phyloP scores from a whole-genome alignment of 35 echinoderm and acorn worm species.

The Ptychodera flava region DNA sequence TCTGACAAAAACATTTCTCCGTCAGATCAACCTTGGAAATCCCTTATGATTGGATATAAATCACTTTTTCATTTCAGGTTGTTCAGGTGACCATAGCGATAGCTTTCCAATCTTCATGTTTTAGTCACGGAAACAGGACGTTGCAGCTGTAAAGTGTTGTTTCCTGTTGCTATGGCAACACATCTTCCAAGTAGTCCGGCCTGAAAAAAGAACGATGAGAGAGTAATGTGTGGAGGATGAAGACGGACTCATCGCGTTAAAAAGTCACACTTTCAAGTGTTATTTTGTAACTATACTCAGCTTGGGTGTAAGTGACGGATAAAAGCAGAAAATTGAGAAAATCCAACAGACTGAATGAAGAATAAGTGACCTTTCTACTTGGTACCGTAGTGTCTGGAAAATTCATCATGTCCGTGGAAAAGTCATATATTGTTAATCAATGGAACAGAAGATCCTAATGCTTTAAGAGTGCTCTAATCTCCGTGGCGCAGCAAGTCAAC shows the following conservation, averaged over 20 bases:
- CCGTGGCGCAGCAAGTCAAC: neutral
- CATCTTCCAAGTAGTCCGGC: neutral
- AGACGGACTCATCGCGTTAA: neutral
- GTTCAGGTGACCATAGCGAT: too few species aligned
- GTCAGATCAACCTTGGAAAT: too few species aligned
- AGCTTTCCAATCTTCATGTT: too few species aligned
- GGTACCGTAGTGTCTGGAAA: neutral
- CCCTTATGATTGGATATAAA: too few species aligned
- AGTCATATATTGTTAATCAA: neutral
- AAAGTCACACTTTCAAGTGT: neutral
- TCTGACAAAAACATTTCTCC: too few species aligned
- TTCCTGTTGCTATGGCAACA: neutral
- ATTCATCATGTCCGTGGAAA: neutral
- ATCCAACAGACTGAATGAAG: neutral
- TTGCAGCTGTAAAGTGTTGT: too few species aligned
- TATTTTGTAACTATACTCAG: neutral
- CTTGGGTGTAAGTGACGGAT: neutral
- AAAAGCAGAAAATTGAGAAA: neutral
- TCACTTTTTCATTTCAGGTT: too few species aligned
- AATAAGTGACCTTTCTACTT: neutral
- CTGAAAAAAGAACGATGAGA: neutral
- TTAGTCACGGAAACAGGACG: too few species aligned
- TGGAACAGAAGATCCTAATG: neutral
- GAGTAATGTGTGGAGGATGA: neutral
- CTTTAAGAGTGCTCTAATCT: neutral